Conservation (phyloP, 2,113 vertebrate species). For the Danionella cerebrum region DNA sequence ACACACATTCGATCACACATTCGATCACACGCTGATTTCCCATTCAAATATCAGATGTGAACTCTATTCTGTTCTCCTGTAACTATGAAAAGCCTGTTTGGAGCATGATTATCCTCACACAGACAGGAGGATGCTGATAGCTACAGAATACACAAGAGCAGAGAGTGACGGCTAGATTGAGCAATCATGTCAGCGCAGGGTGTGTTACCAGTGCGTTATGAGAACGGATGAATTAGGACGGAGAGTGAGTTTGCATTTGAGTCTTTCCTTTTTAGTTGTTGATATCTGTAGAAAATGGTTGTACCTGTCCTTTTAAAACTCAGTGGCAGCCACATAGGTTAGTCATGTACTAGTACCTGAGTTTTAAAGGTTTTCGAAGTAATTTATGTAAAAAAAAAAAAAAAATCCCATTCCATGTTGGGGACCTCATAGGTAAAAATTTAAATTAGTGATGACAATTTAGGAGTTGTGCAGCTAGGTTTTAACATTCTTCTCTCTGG, state of each 20-base stretch:
- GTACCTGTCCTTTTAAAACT: background rate
- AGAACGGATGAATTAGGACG: background rate
- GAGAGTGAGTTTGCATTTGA: background rate
- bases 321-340: too few species aligned
- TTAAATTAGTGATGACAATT: too few species aligned
- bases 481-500: too few species aligned
- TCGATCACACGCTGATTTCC: background rate
- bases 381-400: too few species aligned
- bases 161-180: background rate
- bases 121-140: slow-evolving; percentile 4
- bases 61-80: slow-evolving; percentile 1
- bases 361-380: too few species aligned
- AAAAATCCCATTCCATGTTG: too few species aligned
- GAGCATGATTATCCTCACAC: slow-evolving; percentile 6
- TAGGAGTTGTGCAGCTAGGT: too few species aligned
- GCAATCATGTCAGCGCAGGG: background rate
- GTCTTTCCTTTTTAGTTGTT: too few species aligned
- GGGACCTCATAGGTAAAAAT: too few species aligned
- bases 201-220: background rate
- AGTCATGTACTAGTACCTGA: too few species aligned
- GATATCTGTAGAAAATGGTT: background rate
- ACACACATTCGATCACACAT: background rate
- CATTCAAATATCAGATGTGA: slow-evolving; percentile 5
- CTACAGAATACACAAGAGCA: background rate
- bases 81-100: background rate